Conservation (phyloP, 2,888 invertebrate species). For the Ephialtes manifestator region DNA sequence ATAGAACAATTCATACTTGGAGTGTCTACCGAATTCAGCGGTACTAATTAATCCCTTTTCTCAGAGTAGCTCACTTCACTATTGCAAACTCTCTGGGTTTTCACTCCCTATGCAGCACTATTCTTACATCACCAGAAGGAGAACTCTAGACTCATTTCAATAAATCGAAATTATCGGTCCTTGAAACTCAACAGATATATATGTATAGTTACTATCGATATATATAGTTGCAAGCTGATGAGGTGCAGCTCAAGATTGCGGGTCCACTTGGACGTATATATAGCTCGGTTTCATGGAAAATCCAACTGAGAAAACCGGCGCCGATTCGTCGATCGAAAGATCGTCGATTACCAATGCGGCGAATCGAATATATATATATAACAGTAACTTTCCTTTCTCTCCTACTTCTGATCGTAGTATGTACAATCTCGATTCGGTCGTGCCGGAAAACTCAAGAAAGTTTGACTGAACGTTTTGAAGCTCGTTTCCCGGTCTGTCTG, state of each 20-base stretch:
- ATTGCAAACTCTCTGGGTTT: neutral
- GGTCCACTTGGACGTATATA: neutral
- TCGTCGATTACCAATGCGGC: slow-evolving; percentile 38
- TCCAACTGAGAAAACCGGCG: slow-evolving; percentile 22
- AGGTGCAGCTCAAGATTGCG: slow-evolving; percentile 17
- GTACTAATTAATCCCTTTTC: no score
- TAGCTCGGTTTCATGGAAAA: slow-evolving; percentile 14
- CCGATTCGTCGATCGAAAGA: slow-evolving; percentile 26
- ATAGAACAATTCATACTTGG: no score
- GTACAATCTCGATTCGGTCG: slow-evolving; percentile 53
- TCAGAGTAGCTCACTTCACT: neutral
- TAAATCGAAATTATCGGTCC: slow-evolving; percentile 67
- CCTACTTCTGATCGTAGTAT: slow-evolving; percentile 10
- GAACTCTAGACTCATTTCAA: slow-evolving; percentile 60
- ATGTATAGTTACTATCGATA: neutral
- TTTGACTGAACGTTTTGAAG: slow-evolving; percentile 57
- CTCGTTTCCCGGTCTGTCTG: slow-evolving; percentile 55
- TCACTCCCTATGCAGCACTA: neutral
- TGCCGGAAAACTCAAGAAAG: slow-evolving; percentile 59
- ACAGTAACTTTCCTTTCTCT: slow-evolving; percentile 6
- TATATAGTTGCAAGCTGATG: neutral
- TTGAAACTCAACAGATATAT: slow-evolving; percentile 37
- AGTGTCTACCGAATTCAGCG: no score
- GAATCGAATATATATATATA: neutral
- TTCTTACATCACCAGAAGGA: neutral